phyloP scores from a whole-genome alignment of 2,888 invertebrate species.

The Eupithecia subfuscata region DNA sequence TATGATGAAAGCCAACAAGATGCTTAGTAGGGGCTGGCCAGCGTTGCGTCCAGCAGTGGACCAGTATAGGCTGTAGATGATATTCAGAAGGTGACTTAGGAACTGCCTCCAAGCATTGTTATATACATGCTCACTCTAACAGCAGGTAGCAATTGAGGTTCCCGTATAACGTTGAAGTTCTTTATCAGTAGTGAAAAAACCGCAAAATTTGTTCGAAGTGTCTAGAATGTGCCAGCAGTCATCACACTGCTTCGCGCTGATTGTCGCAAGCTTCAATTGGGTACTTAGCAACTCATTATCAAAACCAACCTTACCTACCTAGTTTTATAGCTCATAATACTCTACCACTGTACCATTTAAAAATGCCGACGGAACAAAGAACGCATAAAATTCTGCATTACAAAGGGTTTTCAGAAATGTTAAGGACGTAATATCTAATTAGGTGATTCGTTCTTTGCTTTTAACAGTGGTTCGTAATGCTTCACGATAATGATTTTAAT shows the following conservation, averaged over 20 bases:
- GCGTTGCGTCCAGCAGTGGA: too few relatives aligned
- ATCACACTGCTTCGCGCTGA: conserved; percentile 61
- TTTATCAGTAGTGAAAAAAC: not conserved
- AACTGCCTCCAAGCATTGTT: too few relatives aligned
- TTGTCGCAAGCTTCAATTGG: conserved; percentile 70
- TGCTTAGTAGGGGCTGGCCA: too few relatives aligned
- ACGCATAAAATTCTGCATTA: conserved; percentile 78
- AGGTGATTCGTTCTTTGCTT: conserved; percentile 69
- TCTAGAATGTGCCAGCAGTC: conserved; percentile 6
- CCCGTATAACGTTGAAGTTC: not conserved
- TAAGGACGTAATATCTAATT: conserved; percentile 80
- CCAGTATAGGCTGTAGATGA: too few relatives aligned
- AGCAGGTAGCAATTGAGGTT: too few relatives aligned
- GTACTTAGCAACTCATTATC: conserved; percentile 35
- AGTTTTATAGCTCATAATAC: conserved; percentile 53
- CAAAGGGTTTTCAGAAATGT: conserved; percentile 80
- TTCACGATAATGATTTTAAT: conserved; percentile 23
- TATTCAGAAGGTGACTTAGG: too few relatives aligned
- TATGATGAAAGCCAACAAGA: too few relatives aligned
- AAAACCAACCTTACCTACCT: conserved; percentile 54
- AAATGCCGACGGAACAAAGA: conserved; percentile 73
- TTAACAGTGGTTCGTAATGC: conserved; percentile 46
- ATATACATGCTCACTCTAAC: too few relatives aligned
- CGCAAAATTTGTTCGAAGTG: not conserved
- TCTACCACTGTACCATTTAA: conserved; percentile 48